phyloP scores from a whole-genome alignment of 2,113 vertebrate species.

The Alligator mississippiensis region DNA sequence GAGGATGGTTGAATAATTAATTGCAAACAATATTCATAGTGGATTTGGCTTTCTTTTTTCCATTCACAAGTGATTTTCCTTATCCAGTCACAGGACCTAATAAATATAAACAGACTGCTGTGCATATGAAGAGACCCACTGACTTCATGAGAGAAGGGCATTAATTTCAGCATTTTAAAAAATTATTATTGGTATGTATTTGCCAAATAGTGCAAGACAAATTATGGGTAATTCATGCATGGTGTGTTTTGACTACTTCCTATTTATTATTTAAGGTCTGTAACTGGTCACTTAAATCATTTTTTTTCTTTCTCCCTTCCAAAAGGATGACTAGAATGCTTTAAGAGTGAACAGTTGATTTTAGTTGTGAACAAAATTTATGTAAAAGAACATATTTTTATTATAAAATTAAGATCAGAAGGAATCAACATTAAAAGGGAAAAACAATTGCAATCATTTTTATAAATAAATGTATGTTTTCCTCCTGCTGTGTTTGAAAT shows the following conservation, averaged over 20 bases:
- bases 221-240: constrained; percentile 21
- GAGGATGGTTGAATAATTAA: background rate
- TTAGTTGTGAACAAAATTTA: background rate
- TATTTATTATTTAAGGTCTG: background rate
- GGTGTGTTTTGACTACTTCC: background rate
- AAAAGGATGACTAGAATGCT: background rate
- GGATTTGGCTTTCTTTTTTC: background rate
- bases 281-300: background rate
- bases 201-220: background rate
- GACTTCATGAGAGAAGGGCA: constrained; percentile 5
- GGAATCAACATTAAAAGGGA: background rate
- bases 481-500: background rate
- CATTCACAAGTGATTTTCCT: background rate
- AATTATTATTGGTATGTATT: constrained; percentile 9
- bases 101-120: background rate
- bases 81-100: background rate
- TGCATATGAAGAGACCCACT: background rate
- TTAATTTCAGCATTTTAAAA: constrained; percentile 26
- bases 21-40: background rate
- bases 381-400: background rate
- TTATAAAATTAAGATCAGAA: background rate
- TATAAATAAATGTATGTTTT: background rate
- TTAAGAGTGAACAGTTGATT: background rate
- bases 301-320: background rate
- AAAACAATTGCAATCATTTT: background rate